Evolutionary conservation across 2,113 vertebrate species (phyloP).

Genomic region (Atlantisia rogersi): DNA sequence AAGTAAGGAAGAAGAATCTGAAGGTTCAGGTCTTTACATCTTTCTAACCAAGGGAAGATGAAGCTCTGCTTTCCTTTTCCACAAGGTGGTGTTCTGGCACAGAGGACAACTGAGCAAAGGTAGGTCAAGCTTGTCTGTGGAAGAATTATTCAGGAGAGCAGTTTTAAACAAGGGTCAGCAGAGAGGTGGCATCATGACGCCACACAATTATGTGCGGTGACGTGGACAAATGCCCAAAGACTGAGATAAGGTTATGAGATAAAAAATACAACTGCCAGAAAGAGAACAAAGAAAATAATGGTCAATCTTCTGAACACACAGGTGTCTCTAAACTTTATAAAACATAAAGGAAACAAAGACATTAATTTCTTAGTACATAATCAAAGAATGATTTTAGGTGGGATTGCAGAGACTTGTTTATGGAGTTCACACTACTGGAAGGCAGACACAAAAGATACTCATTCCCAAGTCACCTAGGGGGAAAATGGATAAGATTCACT

Average conservation of each 20-base stretch:
- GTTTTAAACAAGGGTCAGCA: background rate
- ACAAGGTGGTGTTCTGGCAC: constrained; percentile 55
- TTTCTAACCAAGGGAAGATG: background rate
- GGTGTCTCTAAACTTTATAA: background rate
- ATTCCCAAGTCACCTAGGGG: background rate
- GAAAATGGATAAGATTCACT: background rate
- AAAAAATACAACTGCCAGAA: background rate
- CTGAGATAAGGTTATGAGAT: background rate
- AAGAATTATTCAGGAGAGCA: background rate
- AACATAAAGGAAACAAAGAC: background rate
- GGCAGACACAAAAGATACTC: background rate
- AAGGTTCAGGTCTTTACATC: background rate
- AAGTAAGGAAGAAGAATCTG: background rate
- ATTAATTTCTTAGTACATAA: background rate
- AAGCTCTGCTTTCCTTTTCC: constrained; percentile 18
- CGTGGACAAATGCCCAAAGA: background rate
- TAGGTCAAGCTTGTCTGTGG: background rate
- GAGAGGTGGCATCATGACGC: background rate
- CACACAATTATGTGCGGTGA: background rate
- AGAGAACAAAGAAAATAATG: background rate
- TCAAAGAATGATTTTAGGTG: background rate
- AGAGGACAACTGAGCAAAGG: constrained; percentile 10
- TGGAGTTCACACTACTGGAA: background rate
- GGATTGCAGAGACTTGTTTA: background rate
- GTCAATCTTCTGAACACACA: background rate